Conservation (phyloP, 2,113 vertebrate genomes). For the Eptesicus fuscus region DNA sequence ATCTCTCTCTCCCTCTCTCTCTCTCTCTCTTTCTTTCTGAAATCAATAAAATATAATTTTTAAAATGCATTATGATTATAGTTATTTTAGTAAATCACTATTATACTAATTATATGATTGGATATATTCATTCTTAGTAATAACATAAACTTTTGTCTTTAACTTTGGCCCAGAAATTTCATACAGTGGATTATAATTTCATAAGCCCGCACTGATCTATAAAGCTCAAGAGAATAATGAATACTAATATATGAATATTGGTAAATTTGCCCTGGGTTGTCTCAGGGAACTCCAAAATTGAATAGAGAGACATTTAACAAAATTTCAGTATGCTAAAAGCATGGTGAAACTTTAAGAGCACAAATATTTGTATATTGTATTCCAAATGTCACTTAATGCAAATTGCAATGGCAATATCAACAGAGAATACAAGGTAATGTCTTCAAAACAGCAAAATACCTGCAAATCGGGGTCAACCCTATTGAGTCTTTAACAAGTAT, state of each 20-base stretch:
- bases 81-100: not conserved
- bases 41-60: too few species aligned
- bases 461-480: constrained; percentile 61
- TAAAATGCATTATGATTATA: not conserved
- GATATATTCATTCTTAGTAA: not conserved
- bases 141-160: not conserved
- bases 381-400: constrained; percentile 82
- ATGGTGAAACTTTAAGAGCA: constrained; percentile 77
- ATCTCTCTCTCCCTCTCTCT: too few species aligned
- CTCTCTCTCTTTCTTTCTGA: too few species aligned
- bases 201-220: not conserved
- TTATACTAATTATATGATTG: not conserved
- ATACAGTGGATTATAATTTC: not conserved
- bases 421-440: constrained; percentile 65
- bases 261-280: not conserved
- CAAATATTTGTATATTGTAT: constrained; percentile 75
- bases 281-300: constrained; percentile 56
- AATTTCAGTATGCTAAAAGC: constrained; percentile 74
- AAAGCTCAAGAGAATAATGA: not conserved
- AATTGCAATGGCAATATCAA: constrained; percentile 75
- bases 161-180: not conserved
- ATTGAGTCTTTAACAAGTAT: not conserved
- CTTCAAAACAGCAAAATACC: constrained; percentile 52
- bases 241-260: not conserved
- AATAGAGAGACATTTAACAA: constrained; percentile 77